Percentiles rank a stretch among this genome's conserved stretches.
Evolutionary conservation across 2,113 vertebrate species (phyloP).

Genomic region (Salvator merianae): DNA sequence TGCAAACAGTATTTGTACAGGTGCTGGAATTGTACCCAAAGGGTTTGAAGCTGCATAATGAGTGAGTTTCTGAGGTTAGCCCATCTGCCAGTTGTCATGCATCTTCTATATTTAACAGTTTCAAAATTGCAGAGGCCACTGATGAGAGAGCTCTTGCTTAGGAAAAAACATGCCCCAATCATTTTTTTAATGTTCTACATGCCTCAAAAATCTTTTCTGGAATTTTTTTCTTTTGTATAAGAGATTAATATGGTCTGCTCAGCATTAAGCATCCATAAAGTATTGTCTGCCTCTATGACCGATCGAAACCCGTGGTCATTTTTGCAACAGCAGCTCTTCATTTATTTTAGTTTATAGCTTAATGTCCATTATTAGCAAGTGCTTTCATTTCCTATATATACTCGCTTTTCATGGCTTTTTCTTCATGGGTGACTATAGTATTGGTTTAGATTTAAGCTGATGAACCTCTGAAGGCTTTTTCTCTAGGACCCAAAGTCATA

Average conservation of each 20-base stretch:
- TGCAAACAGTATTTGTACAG: neutral
- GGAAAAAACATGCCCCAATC: neutral
- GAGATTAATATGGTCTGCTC: neutral
- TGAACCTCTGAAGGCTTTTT: neutral
- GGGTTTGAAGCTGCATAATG: slow-evolving; percentile 3
- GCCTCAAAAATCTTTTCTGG: too few species aligned
- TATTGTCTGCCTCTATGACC: neutral
- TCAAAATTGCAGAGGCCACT: neutral
- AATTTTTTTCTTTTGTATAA: too few species aligned
- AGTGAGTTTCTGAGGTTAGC: slow-evolving; percentile 21
- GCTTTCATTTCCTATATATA: neutral
- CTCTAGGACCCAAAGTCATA: neutral
- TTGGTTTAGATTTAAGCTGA: neutral
- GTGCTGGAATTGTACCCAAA: slow-evolving; percentile 6
- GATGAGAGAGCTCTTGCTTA: neutral
- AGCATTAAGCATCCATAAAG: neutral
- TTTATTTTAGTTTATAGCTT: neutral
- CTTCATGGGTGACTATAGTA: neutral
- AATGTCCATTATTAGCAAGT: neutral
- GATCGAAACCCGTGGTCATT: neutral
- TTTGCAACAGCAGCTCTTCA: neutral
- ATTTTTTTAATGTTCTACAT: too few species aligned
- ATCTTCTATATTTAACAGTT: neutral
- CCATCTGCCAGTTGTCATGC: slow-evolving; percentile 37
- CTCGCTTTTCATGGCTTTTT: neutral